These are phyloP conservation scores for Eupithecia subumbrata DNA, from an alignment of 2,888 invertebrate species.

Conservation along the genomic window DNA sequence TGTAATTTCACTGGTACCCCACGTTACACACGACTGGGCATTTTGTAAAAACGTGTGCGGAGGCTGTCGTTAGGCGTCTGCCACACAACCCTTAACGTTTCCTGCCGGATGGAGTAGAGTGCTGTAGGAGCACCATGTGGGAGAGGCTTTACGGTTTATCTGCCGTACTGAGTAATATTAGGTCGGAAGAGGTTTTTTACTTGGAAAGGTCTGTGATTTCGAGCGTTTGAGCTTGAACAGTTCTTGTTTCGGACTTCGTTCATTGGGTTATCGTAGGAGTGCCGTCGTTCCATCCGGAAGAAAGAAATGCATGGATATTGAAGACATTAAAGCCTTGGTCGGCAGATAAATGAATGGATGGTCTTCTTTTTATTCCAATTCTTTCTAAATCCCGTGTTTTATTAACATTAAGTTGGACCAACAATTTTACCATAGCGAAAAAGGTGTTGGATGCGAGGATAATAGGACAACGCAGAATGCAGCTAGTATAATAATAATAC, in stretches of 20 bases:
- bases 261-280: no score
- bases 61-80: not conserved
- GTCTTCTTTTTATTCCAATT: no score
- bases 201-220: not conserved
- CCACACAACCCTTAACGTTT: constrained; percentile 1
- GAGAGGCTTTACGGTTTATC: not conserved
- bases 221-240: not conserved
- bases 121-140: not conserved
- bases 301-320: no score
- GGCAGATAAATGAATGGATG: no score
- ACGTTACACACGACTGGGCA: not conserved
- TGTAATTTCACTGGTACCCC: not conserved
- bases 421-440: no score
- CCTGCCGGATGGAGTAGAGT: not conserved
- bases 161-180: not conserved
- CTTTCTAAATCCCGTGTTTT: no score
- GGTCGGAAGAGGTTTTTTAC: not conserved
- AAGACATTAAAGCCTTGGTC: no score
- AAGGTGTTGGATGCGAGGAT: no score
- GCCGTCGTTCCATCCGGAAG: no score
- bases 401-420: no score
- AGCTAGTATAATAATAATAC: no score
- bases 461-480: no score
- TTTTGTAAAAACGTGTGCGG: not conserved
- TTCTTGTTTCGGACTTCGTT: not conserved